phyloP scores from a whole-genome alignment of 2,888 invertebrate genomes.

The Orthosia cruda region DNA sequence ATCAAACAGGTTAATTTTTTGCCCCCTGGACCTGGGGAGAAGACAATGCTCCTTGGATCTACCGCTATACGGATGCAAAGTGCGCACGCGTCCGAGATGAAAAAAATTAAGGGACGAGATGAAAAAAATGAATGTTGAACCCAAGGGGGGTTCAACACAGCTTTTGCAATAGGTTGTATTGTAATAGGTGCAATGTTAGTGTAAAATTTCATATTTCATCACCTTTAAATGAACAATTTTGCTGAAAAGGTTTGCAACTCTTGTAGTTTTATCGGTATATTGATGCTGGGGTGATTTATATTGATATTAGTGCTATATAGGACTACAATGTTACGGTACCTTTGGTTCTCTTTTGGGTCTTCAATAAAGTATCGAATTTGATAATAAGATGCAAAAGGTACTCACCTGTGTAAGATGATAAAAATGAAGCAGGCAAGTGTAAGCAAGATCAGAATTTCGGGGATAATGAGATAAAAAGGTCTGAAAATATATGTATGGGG shows the following conservation, averaged over 20 bases:
- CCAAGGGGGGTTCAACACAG: background rate
- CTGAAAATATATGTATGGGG: too few species aligned
- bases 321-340: too few species aligned
- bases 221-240: conserved; percentile 65
- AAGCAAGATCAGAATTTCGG: too few species aligned
- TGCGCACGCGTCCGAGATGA: conserved; percentile 76
- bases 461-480: too few species aligned
- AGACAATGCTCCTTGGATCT: conserved; percentile 40
- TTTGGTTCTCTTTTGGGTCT: background rate
- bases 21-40: conserved; percentile 36
- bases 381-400: background rate
- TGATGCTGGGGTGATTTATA: conserved; percentile 18
- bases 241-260: conserved; percentile 27
- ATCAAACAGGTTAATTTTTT: conserved; percentile 67
- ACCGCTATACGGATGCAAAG: conserved; percentile 62
- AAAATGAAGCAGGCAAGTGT: background rate
- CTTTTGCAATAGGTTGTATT: conserved; percentile 23
- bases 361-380: too few species aligned
- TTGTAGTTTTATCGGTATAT: conserved; percentile 14
- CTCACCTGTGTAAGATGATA: too few species aligned
- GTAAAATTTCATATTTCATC: conserved; percentile 76
- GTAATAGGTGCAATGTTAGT: conserved; percentile 69
- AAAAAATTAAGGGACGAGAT: conserved; percentile 61
- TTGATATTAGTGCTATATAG: background rate
- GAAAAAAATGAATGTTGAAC: conserved; percentile 46